Conservation (phyloP, 2,888 invertebrate species). For the Dioctria rufipes region DNA sequence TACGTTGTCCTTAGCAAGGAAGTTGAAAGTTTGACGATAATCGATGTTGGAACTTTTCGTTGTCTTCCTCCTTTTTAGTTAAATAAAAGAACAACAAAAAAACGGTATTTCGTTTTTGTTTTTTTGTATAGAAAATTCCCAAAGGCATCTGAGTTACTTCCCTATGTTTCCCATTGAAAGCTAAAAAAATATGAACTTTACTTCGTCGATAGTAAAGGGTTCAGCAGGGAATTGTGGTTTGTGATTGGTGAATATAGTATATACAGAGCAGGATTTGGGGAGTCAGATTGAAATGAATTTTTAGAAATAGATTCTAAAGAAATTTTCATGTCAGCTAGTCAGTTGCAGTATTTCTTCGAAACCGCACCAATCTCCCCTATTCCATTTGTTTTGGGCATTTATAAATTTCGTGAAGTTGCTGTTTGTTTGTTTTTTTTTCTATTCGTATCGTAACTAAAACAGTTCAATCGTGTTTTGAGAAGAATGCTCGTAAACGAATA, state of each 20-base stretch:
- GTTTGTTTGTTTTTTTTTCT: neutral
- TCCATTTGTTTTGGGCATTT: neutral
- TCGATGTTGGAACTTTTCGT: constrained; percentile 10
- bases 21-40: constrained; percentile 19
- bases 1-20: constrained; percentile 30
- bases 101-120: neutral
- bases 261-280: neutral
- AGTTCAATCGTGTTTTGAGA: constrained; percentile 1
- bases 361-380: neutral
- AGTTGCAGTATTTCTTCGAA: neutral
- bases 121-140: neutral
- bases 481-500: constrained; percentile 38
- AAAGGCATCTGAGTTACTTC: neutral
- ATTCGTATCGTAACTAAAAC: neutral
- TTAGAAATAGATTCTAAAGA: neutral
- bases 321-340: neutral
- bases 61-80: neutral
- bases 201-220: constrained; percentile 16
- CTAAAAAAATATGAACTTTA: constrained; percentile 26
- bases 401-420: constrained; percentile 14
- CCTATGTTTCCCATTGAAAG: neutral
- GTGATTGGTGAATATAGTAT: neutral
- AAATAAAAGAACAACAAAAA: neutral
- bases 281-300: neutral
- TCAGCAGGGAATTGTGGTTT: constrained; percentile 21